A percentile compares a stretch with the other conserved stretches of the same genome.
phyloP scores from a whole-genome alignment of 2,797 vertebrate genomes.

The Smutsia temminckii region DNA sequence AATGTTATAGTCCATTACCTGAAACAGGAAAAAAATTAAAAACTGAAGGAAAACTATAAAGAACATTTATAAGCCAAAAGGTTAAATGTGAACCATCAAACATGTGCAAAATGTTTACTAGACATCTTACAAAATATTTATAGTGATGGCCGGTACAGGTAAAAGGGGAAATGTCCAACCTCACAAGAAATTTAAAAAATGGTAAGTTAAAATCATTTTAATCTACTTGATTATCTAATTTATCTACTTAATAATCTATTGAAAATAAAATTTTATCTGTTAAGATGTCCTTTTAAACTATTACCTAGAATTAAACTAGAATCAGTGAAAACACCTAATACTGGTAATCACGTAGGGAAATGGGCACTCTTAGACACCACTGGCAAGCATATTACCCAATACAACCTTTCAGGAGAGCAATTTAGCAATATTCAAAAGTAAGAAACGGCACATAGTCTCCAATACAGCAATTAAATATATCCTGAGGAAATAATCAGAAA shows the following conservation, averaged over 20 bases:
- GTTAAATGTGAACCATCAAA: not conserved
- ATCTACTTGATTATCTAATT: not conserved
- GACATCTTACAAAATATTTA: not conserved
- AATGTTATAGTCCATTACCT: constrained; percentile 99
- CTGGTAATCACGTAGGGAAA: not conserved
- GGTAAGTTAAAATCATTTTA: not conserved
- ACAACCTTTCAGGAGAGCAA: not conserved
- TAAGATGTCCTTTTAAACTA: not conserved
- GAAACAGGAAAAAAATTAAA: constrained; percentile 73
- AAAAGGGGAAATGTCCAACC: not conserved
- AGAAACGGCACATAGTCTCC: not conserved
- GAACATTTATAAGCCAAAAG: not conserved
- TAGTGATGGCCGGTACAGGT: not conserved
- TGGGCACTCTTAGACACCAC: not conserved
- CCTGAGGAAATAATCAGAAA: not conserved
- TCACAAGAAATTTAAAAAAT: not conserved
- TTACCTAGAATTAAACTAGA: not conserved
- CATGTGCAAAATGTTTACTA: not conserved
- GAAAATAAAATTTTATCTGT: not conserved
- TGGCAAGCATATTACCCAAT: not conserved
- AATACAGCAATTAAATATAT: not conserved
- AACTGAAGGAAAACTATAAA: constrained; percentile 56
- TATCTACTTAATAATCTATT: not conserved
- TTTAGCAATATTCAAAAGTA: not conserved
- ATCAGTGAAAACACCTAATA: not conserved